Conservation (phyloP, 2,113 vertebrate genomes). For the Cebidichthys violaceus region DNA sequence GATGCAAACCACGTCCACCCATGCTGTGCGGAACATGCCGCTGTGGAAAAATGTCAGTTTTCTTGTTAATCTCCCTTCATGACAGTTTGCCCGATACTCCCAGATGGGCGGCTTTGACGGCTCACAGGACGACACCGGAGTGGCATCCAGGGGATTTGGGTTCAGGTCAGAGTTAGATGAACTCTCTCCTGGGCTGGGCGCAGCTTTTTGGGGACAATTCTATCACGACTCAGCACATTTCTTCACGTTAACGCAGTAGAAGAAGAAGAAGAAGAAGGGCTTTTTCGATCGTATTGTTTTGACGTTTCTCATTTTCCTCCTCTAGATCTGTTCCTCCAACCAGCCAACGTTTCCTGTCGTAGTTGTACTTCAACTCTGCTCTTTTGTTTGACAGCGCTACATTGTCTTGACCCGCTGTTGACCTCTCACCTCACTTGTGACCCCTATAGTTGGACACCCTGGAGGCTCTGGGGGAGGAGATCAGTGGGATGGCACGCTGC, state of each 20-base stretch:
- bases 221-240: slow-evolving; percentile 36
- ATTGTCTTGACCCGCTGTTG: slow-evolving; percentile 46
- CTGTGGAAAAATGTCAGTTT: slow-evolving; percentile 56
- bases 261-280: no score
- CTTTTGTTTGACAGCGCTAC: slow-evolving; percentile 35
- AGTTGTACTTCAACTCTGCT: slow-evolving; percentile 21
- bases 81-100: slow-evolving; percentile 63
- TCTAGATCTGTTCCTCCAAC: slow-evolving; percentile 13
- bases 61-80: slow-evolving; percentile 26
- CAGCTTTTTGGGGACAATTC: slow-evolving; percentile 18
- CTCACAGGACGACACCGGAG: slow-evolving; percentile 46
- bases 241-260: slow-evolving; percentile 35
- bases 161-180: slow-evolving; percentile 46
- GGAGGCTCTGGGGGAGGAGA: slow-evolving; percentile 94
- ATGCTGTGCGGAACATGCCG: slow-evolving; percentile 34
- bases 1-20: slow-evolving; percentile 50
- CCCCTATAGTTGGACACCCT: slow-evolving; percentile 90
- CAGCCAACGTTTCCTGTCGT: slow-evolving; percentile 16
- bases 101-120: slow-evolving; percentile 56
- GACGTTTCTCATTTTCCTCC: slow-evolving; percentile 26
- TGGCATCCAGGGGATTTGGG: slow-evolving; percentile 47
- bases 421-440: slow-evolving; percentile 57
- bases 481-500: slow-evolving; percentile 98
- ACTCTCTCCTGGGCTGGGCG: slow-evolving; percentile 20
- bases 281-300: slow-evolving; percentile 33